Conservation (phyloP, 2,888 invertebrate genomes). For the Chymomyza procnemis region DNA sequence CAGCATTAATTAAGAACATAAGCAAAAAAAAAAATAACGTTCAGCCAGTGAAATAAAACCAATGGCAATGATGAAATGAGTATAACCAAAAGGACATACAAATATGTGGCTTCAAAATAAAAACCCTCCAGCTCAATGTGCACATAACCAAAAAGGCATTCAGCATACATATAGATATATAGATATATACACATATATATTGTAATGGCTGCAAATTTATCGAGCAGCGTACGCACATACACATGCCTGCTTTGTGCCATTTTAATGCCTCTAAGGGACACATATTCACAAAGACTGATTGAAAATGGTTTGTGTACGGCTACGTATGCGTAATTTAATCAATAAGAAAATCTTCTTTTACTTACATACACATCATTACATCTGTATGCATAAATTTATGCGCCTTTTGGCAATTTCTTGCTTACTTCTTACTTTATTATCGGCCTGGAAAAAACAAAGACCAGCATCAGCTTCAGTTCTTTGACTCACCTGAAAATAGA, state of each 20-base stretch:
- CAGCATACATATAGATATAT: constrained; percentile 34
- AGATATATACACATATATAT: constrained; percentile 27
- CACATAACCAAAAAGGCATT: constrained; percentile 31
- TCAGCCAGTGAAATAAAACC: too few species aligned
- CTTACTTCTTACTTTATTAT: background rate
- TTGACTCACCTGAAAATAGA: constrained; percentile 52
- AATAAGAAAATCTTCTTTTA: constrained; percentile 63
- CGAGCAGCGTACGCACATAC: background rate
- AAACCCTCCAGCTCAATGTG: constrained; percentile 23
- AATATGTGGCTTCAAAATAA: constrained; percentile 3
- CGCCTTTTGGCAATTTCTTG: background rate
- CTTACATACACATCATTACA: constrained; percentile 44
- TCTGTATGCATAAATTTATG: constrained; percentile 17
- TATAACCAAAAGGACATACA: constrained; percentile 22
- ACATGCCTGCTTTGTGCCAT: background rate
- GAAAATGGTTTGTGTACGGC: background rate
- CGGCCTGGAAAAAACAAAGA: background rate
- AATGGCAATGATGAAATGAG: background rate
- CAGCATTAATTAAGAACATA: constrained; percentile 49
- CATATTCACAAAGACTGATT: background rate
- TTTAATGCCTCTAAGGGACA: background rate
- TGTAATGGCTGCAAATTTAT: constrained; percentile 26
- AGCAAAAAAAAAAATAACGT: background rate
- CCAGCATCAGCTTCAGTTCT: background rate
- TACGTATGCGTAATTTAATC: constrained; percentile 50